Evolutionary conservation across 2,888 invertebrate genomes (phyloP), one percentile per base, ranked within the genome.

Genomic region (Drosophila birchii): DNA sequence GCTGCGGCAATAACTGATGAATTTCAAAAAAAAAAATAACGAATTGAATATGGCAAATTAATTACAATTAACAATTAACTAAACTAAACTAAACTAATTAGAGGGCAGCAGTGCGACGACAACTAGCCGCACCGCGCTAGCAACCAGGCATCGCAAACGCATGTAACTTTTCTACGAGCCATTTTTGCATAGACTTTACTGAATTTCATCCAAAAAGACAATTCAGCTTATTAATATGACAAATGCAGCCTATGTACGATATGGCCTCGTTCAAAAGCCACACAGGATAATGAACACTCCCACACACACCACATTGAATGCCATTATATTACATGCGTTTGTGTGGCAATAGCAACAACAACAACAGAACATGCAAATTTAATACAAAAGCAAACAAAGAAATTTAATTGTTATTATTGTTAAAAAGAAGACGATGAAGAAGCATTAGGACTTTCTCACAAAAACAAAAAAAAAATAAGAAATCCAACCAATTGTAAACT

Each of bases 111-210:
- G 51, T 51, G 32, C 14, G 44, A 44, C 14, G 44, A 44, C 49
- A 60, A 43, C 29, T 29, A 54, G 56, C 44, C 51, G 38, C 29
- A 5, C 44, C 51, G 38, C 29, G 14, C 36, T 36, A 36, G 36
- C 16, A 16, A 36, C 76, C 36, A 69, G 43, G 58, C 54, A 47
- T 62, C 78, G 82, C 82, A 86, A 86, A 86, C 86, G 89, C 89
- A 86, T 86, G 82, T 82, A 85, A 85, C 73, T 81, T 89, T 87
- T 87, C 56, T 56, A 89, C 88, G 86, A 78, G 85, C 82, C 88
- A 89, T 78, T 88, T 77, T 88, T 77, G 41, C 49, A 70, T 53
- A 49, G 70, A 59, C 32, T 39, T 39, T 51, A 44, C 71, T 70
- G 70, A 53, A 57, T 38, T 38, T 56, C 44, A 23, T 41, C 20